Percentiles rank a stretch among this genome's conserved stretches.
Evolutionary conservation across 2,797 vertebrate species (phyloP).

Genomic region (Lacerta bilineata): DNA sequence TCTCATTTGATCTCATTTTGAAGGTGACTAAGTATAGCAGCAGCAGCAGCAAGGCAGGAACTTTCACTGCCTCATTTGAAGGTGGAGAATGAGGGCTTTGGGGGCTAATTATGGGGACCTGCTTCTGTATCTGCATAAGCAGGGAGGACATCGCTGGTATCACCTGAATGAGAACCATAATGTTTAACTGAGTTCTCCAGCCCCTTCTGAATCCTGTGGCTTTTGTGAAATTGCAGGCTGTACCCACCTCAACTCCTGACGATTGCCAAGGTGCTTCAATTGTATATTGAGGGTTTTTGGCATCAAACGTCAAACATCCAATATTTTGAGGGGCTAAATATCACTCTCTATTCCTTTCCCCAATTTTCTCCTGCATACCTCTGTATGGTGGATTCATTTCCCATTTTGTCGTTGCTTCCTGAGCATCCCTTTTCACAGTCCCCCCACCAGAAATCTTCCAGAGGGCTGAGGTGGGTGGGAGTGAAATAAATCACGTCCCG

Average conservation of each 20-base stretch:
- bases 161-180: not conserved
- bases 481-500: constrained; percentile 97
- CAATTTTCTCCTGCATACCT: constrained; percentile 80
- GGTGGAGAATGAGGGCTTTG: not conserved
- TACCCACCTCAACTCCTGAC: not conserved
- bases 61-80: constrained; percentile 39
- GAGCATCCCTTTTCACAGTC: constrained; percentile 87
- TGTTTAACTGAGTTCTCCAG: not conserved
- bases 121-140: not conserved
- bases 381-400: constrained; percentile 74
- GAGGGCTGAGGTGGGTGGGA: constrained; percentile 80
- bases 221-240: not conserved
- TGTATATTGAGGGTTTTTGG: not conserved
- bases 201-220: not conserved
- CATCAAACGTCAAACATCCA: constrained; percentile 44
- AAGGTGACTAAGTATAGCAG: constrained; percentile 57
- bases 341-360: constrained; percentile 60
- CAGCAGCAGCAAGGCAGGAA: constrained; percentile 21
- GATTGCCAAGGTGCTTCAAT: not conserved
- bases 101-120: not conserved
- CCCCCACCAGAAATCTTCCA: constrained; percentile 90
- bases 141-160: no score
- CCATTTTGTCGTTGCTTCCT: constrained; percentile 85
- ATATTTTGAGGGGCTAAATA: constrained; percentile 56
- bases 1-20: constrained; percentile 70